These are phyloP conservation scores for Distichodus sexfasciatus DNA, from an alignment of 2,797 vertebrate species.

Conservation along the genomic window DNA sequence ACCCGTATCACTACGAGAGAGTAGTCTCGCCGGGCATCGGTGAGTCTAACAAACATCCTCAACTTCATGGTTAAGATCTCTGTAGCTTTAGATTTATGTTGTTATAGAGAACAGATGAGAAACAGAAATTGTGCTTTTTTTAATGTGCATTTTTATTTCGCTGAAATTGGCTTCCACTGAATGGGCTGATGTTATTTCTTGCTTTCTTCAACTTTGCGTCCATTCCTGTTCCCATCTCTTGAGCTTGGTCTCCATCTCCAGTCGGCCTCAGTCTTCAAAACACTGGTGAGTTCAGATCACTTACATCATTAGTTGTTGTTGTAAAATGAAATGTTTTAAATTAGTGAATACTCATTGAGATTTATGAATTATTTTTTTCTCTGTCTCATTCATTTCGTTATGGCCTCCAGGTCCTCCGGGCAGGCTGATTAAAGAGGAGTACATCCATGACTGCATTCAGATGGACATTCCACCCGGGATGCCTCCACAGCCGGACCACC, in stretches of 20 bases:
- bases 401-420: slow-evolving; percentile 50
- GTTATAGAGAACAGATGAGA: too few relatives aligned
- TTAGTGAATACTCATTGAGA: neutral
- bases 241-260: neutral
- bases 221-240: too few relatives aligned
- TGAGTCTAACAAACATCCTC: slow-evolving; percentile 44
- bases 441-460: slow-evolving; percentile 73
- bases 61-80: neutral
- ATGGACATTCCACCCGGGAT: slow-evolving; percentile 72
- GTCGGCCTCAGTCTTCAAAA: slow-evolving; percentile 62
- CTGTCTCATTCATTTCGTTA: too few relatives aligned
- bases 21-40: slow-evolving; percentile 78
- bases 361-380: neutral
- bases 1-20: slow-evolving; percentile 81
- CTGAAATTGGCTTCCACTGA: too few relatives aligned
- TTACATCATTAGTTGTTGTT: too few relatives aligned
- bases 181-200: slow-evolving; percentile 4
- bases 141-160: too few relatives aligned
- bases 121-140: too few relatives aligned
- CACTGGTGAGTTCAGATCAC: slow-evolving; percentile 45
- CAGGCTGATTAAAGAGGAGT: slow-evolving; percentile 78
- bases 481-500: slow-evolving; percentile 63
- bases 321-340: neutral
- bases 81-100: neutral
- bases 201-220: neutral